Evolutionary conservation across 1,140 invertebrate species (phyloP).

Genomic region (Listronotus oregonensis): DNA sequence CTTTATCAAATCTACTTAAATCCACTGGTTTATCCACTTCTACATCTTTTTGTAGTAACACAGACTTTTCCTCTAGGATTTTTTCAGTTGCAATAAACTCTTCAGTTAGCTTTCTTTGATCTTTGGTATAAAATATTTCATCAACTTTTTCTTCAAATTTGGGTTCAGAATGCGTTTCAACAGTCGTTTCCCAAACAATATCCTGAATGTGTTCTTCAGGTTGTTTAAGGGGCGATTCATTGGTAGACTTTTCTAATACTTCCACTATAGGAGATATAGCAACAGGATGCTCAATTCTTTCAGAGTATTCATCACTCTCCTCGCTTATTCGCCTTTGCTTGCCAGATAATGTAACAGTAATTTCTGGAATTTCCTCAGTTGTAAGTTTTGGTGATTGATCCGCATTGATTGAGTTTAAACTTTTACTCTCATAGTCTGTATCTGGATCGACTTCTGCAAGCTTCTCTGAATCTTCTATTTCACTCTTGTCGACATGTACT

Average conservation of each 20-base stretch:
- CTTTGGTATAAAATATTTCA: constrained; percentile 30
- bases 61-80: constrained; percentile 4
- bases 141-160: constrained; percentile 47
- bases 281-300: constrained; percentile 30
- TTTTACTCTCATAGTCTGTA: constrained; percentile 51
- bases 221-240: constrained; percentile 60
- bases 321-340: constrained; percentile 53
- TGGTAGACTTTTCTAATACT: constrained; percentile 36
- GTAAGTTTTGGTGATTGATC: constrained; percentile 43
- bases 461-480: constrained; percentile 60
- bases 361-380: constrained; percentile 52
- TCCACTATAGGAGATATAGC: constrained; percentile 55
- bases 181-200: constrained; percentile 68
- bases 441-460: constrained; percentile 55
- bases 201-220: constrained; percentile 64
- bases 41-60: not conserved
- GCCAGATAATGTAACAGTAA: constrained; percentile 51
- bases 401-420: constrained; percentile 37
- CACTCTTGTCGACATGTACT: constrained; percentile 61
- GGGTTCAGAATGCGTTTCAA: constrained; percentile 58
- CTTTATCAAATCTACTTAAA: not conserved
- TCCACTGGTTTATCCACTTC: not conserved
- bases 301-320: constrained; percentile 50
- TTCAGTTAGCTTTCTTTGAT: constrained; percentile 21
- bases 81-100: constrained; percentile 28